Conservation (phyloP, 2,888 invertebrate species). For the Dastarcus helophoroides region DNA sequence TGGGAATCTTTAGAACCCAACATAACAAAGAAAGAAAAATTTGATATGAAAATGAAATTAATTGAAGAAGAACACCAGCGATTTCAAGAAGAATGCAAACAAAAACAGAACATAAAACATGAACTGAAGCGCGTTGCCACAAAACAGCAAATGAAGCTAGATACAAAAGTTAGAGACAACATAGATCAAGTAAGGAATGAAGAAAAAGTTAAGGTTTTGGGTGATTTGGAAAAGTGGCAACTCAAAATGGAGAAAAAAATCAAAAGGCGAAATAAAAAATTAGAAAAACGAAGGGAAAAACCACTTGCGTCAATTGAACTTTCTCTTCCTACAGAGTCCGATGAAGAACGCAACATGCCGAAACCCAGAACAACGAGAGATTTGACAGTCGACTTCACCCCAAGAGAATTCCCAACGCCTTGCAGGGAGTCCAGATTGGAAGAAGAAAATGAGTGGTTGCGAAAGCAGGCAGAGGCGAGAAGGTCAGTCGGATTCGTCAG, state of each 20-base stretch:
- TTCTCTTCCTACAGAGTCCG: constrained; percentile 17
- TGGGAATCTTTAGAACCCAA: constrained; percentile 50
- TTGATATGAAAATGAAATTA: constrained; percentile 44
- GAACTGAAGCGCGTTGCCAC: constrained; percentile 49
- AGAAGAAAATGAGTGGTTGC: constrained; percentile 70
- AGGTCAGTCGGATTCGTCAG: constrained; percentile 57
- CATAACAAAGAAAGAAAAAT: constrained; percentile 46
- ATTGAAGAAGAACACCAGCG: constrained; percentile 45
- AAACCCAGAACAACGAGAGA: constrained; percentile 45
- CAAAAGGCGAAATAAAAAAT: constrained; percentile 5
- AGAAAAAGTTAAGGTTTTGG: constrained; percentile 52
- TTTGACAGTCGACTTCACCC: constrained; percentile 60
- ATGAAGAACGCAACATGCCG: constrained; percentile 34
- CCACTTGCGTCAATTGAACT: no score
- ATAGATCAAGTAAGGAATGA: constrained; percentile 53
- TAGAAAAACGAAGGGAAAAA: constrained; percentile 13
- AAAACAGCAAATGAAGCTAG: constrained; percentile 47
- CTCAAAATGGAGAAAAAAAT: constrained; percentile 1
- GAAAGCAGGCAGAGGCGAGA: constrained; percentile 64
- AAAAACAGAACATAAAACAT: constrained; percentile 40
- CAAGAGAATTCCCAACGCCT: constrained; percentile 70
- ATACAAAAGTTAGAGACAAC: constrained; percentile 44
- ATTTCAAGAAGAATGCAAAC: constrained; percentile 44
- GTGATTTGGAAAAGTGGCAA: constrained; percentile 39
- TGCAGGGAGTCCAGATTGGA: constrained; percentile 58